phyloP scores from a whole-genome alignment of 2,113 vertebrate species.

The Chaenogobius annularis region DNA sequence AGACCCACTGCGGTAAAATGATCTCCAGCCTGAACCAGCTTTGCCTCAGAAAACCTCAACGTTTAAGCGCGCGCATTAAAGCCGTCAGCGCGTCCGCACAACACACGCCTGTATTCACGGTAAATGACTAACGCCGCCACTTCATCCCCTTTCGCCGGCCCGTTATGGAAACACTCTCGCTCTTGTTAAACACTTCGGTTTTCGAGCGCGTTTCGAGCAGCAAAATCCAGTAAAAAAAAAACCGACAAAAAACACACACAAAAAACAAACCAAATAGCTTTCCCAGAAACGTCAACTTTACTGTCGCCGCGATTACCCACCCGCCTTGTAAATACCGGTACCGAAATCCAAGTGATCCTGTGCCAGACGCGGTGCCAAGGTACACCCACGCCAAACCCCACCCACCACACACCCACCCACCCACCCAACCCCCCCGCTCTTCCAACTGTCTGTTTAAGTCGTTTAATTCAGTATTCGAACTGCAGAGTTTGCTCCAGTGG shows the following conservation, averaged over 20 bases:
- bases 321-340: not conserved
- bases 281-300: not conserved
- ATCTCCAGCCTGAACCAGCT: not conserved
- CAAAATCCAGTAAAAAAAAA: not conserved
- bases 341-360: not conserved
- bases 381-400: too few species aligned
- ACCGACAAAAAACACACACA: too few species aligned
- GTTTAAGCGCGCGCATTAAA: not conserved
- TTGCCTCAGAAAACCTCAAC: not conserved
- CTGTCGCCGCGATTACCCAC: not conserved
- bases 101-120: not conserved
- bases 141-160: too few species aligned
- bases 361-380: not conserved
- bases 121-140: not conserved
- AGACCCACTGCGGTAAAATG: too few species aligned
- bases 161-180: not conserved
- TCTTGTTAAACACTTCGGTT: not conserved
- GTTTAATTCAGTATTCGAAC: too few species aligned
- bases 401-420: too few species aligned
- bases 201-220: not conserved
- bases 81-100: not conserved
- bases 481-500: not conserved
- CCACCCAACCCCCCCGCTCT: not conserved
- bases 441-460: not conserved
- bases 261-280: not conserved